Base-by-base conservation (phyloP, 2,797 vertebrate species). In the Bucorvus abyssinicus region DNA sequence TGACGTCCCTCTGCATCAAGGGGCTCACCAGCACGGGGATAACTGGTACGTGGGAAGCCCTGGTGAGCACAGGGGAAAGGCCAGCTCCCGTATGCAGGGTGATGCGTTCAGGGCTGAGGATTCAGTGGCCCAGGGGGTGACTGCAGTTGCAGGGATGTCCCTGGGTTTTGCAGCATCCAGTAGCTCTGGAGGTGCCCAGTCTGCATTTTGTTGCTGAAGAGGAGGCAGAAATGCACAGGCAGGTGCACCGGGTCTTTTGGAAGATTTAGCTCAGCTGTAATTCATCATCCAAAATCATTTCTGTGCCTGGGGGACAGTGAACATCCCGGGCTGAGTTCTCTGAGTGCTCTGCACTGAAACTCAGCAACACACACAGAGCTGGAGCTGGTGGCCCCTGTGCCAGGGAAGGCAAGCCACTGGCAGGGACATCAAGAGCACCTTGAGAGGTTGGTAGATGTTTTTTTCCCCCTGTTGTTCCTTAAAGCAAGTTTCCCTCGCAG, bases 61-160 rank as follows among this genome's bases (percentile, higher is more conserved):
- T 30, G 36, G 13, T 0, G 3, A 14, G 45, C 15, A 9, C 47
- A 27, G 26, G 42, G 38, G 14, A 63, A 36, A 38, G 7, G 3
- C 14, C 44, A 38, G 40, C 22, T 32, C 40, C 22, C 26, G 56
- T 20, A 12, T 3, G 2, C 0, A 4, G 32, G 70, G 20, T 21
- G 75, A 32, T 2, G 2, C 0, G 2, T 10, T 68, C 60, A 47
- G 63, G 44, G 15, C 29, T 26, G 59, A 29, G 14, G 20, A 18
- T 22, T 57, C 0, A 6, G 44, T 14, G 32, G 36, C 36, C n/a
- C 0, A 0, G 42, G 24, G 26, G 7, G 22, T 74, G n/a, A 12
- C 27, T 26, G 55, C 20, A 19, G 69, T 14, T 15, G 2, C 23
- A 38, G 27, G 6, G 42, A 23, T 52, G 13, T 8, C 47, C 18